phyloP scores from a whole-genome alignment of 2,797 vertebrate genomes.

The Tragelaphus oryx region DNA sequence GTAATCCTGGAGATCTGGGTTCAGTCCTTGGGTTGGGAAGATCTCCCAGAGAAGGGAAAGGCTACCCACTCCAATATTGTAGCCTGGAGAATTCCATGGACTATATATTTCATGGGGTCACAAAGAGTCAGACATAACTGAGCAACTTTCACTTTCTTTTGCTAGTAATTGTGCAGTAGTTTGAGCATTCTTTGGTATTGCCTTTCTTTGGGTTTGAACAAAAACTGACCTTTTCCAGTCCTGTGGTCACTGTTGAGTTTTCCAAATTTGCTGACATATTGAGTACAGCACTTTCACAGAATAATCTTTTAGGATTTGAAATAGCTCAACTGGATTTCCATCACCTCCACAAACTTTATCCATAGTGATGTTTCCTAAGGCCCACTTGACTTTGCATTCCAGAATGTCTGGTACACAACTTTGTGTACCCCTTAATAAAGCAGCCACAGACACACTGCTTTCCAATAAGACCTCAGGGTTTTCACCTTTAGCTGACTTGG shows the following conservation, averaged over 20 bases:
- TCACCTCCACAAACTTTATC: neutral
- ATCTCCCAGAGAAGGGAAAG: neutral
- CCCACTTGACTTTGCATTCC: neutral
- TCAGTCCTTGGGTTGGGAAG: neutral
- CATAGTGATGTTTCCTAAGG: neutral
- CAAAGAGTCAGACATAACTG: neutral
- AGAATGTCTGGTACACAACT: neutral
- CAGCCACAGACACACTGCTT: neutral
- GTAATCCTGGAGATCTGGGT: neutral
- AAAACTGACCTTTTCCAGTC: neutral
- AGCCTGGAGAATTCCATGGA: neutral
- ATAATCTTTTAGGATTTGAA: neutral
- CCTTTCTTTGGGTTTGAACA: neutral
- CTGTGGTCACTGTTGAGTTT: neutral
- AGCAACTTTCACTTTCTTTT: neutral
- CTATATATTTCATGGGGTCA: neutral
- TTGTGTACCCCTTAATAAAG: neutral
- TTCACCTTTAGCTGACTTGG: neutral
- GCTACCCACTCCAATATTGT: neutral
- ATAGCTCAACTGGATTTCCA: neutral
- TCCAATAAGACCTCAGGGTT: neutral
- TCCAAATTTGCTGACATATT: neutral
- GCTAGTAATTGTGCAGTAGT: neutral
- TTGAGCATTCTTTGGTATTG: neutral
- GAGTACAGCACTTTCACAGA: neutral